Evolutionary conservation across 2,797 vertebrate species (phyloP), one percentile per base, ranked within the genome.

Genomic region (Alfaro cultratus): DNA sequence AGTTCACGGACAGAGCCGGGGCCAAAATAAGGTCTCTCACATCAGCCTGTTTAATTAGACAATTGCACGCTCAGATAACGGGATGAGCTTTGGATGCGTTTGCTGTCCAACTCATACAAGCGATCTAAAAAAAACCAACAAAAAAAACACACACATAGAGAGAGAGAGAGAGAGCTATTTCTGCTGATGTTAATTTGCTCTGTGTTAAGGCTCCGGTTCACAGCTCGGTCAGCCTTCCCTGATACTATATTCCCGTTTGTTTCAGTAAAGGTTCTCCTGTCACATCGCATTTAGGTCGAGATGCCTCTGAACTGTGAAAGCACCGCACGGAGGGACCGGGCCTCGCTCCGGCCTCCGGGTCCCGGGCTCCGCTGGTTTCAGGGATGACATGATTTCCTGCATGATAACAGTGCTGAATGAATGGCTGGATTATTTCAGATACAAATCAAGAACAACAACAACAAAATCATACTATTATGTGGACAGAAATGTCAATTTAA

Each of bases 191-290:
- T 97, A 96, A 97, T 97, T 96, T 97, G 96, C 96, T 98, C 97
- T 85, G 96, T 97, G 97, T 96, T 97, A 94, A 83, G 90, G 93
- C 91, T 55, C 70, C 71, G 92, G 97, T 97, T 99, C 97, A 96
- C 92, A 90, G 96, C 95, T 96, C 97, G 96, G 97, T 98, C 97
- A 99, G 95, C 96, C 96, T 89, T 96, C 95, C 85, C 96, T 97
- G 97, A 98, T 96, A 97, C 95, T 93, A 96, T 96, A 94, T 96
- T 96, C 96, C 96, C 95, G 95, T 95, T 97, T 96, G 96, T 96
- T 95, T 95, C 96, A 88, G 95, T 93, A 97, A 98, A 97, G 97
- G 96, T 96, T 91, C 93, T 95, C 86, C 95, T 94, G 96, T 97
- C 97, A 92, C 93, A 94, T 97, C 87, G 29, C 78, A 91, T 99